Evolutionary conservation across 2,113 vertebrate genomes (phyloP).

Genomic region (Perca fluviatilis): DNA sequence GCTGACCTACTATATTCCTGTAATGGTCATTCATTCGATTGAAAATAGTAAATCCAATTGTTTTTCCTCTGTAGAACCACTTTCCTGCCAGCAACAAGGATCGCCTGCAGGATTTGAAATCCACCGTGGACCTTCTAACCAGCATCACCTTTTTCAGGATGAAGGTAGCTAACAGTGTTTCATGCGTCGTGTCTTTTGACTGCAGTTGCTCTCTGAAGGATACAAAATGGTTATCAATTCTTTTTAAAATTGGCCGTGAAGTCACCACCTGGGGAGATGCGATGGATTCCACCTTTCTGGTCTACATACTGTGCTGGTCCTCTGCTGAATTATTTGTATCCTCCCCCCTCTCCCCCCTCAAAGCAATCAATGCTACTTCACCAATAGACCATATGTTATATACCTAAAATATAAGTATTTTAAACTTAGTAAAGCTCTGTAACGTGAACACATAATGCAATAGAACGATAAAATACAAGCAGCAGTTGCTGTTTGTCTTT

Average conservation of each 20-base stretch:
- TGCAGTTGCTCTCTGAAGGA: not conserved
- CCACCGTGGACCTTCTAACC: constrained; percentile 97
- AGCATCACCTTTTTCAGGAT: constrained; percentile 99
- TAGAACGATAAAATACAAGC: too few species aligned
- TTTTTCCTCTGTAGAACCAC: constrained; percentile 89
- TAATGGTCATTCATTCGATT: not conserved
- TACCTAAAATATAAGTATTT: too few species aligned
- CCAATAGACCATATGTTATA: too few species aligned
- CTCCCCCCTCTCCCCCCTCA: too few species aligned
- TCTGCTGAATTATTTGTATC: too few species aligned
- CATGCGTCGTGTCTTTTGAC: fast-evolving
- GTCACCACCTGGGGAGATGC: not conserved
- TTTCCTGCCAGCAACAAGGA: constrained; percentile 96
- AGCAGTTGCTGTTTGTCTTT: too few species aligned
- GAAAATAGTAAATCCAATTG: not conserved
- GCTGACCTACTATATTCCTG: too few species aligned
- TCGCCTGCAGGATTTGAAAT: constrained; percentile 95
- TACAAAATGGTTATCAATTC: not conserved
- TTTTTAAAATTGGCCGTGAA: not conserved
- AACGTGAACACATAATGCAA: too few species aligned
- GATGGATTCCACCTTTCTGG: too few species aligned
- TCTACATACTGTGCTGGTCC: too few species aligned
- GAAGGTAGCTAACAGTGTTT: constrained; percentile 87
- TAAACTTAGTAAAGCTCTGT: too few species aligned
- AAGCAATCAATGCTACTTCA: too few species aligned